A percentile compares a stretch with the other conserved stretches of the same genome.
These are phyloP conservation scores for Steinernema carpocapsae DNA, from an alignment of 2,888 invertebrate genomes.

Conservation along the genomic window DNA sequence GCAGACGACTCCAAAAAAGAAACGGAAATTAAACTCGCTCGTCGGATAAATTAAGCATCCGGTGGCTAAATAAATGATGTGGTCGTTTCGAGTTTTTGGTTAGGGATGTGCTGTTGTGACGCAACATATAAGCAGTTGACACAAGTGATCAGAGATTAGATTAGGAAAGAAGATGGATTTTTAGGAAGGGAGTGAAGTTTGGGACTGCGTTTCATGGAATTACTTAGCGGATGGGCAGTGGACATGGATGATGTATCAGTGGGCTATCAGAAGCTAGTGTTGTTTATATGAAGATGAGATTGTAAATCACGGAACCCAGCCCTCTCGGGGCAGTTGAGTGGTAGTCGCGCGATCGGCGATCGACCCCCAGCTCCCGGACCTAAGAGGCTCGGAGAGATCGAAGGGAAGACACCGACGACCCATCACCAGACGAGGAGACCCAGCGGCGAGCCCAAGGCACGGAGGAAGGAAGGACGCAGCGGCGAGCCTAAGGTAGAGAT, in stretches of 20 bases:
- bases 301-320: too few relatives aligned
- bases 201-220: neutral
- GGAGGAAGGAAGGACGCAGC: too few relatives aligned
- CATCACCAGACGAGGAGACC: too few relatives aligned
- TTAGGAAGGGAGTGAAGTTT: neutral
- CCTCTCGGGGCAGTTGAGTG: neutral
- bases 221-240: too few relatives aligned
- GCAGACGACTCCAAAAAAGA: conserved; percentile 24
- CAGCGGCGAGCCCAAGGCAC: too few relatives aligned
- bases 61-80: neutral
- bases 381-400: too few relatives aligned
- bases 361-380: neutral
- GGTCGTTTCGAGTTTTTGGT: neutral
- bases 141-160: neutral
- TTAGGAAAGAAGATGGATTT: neutral
- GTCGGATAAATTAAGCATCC: conserved; percentile 15
- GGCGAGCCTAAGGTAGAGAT: too few relatives aligned
- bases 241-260: too few relatives aligned
- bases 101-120: neutral
- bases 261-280: too few relatives aligned
- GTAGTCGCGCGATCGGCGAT: neutral
- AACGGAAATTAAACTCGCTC: conserved; percentile 29
- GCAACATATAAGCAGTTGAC: neutral
- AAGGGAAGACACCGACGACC: too few relatives aligned
- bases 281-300: too few relatives aligned